Evolutionary conservation across 2,888 invertebrate species (phyloP), one percentile per base, ranked within the genome.

Genomic region (Hydropsyche betteni): DNA sequence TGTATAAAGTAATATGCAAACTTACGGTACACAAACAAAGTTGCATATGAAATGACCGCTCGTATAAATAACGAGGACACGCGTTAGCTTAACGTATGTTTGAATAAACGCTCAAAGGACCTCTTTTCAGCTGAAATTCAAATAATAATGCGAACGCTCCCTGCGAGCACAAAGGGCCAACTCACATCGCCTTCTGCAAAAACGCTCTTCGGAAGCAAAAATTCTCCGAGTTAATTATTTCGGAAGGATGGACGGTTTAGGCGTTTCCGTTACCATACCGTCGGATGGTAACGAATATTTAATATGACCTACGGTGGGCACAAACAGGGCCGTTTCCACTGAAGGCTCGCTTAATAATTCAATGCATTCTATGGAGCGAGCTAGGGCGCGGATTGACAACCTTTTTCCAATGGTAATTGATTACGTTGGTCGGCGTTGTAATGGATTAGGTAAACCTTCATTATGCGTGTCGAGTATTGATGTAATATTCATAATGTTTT

Each of bases 261-360:
- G 6, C 55, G 10, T 55, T 33, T 33, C 34, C 64, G 34, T 64
- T 34, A 12, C 10, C 64, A 36, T n/a, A 36, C 58, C 8, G 12
- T 38, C 8, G 61, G 36, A 34, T 24, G 44, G 70, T 70, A 70
- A 76, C 76, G 74, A 76, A 76, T 76, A 76, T 76, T 76, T 76
- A 76, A 76, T 76, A 76, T 58, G 58, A 64, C 61, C 74, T 34
- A 73, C 74, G 69, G 7, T 44, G 44, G 64, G 50, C 74, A 76
- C 76, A 76, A 76, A 76, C 71, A 74, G 51, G 74, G 50, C 74
- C 74, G 52, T 76, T 74, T 74, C 74, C 69, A 76, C 58, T 61
- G 69, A 76, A 74, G 76, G 74, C 68, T 6, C 61, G 70, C 64
- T 76, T 74, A 76, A 76, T 76, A 76, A 72, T 76, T 76, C 76